A percentile compares a stretch with the other conserved stretches of the same genome.
Conservation (phyloP, 2,888 invertebrate genomes). For the Venusia cambrica region DNA sequence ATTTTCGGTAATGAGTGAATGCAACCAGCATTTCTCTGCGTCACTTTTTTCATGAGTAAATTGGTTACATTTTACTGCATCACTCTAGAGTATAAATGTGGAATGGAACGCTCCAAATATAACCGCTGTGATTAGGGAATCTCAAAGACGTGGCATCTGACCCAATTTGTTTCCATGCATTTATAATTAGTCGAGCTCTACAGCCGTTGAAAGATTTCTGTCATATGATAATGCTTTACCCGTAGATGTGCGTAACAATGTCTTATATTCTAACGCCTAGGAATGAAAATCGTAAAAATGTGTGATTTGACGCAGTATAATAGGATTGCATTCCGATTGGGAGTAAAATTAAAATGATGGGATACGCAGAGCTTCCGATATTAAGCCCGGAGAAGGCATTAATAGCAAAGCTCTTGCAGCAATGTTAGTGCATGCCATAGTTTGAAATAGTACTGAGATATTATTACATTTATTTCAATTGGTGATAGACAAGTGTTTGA, state of each 20-base stretch:
- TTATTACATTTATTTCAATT: no score
- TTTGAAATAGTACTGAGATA: no score
- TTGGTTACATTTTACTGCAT: background rate
- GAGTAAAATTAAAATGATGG: constrained; percentile 9
- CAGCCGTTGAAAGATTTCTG: constrained; percentile 16
- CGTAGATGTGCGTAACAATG: no score
- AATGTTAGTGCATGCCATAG: constrained; percentile 6
- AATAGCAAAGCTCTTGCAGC: constrained; percentile 1
- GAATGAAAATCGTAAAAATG: background rate
- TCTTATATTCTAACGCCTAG: background rate
- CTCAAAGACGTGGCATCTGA: constrained; percentile 21
- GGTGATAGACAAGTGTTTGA: no score
- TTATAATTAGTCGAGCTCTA: constrained; percentile 26
- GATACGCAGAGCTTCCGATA: constrained; percentile 10
- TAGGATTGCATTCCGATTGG: constrained; percentile 10
- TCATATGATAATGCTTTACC: constrained; percentile 11
- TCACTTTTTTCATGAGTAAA: no score
- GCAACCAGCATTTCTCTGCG: no score
- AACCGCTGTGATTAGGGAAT: constrained; percentile 15
- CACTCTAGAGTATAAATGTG: constrained; percentile 6
- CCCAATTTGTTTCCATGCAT: constrained; percentile 25
- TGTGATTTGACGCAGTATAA: background rate
- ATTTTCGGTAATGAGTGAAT: no score
- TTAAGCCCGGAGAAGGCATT: constrained; percentile 7
- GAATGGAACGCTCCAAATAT: constrained; percentile 12